Evolutionary conservation across 2,113 vertebrate species (phyloP).

Genomic region (Brienomyrus longianalis): DNA sequence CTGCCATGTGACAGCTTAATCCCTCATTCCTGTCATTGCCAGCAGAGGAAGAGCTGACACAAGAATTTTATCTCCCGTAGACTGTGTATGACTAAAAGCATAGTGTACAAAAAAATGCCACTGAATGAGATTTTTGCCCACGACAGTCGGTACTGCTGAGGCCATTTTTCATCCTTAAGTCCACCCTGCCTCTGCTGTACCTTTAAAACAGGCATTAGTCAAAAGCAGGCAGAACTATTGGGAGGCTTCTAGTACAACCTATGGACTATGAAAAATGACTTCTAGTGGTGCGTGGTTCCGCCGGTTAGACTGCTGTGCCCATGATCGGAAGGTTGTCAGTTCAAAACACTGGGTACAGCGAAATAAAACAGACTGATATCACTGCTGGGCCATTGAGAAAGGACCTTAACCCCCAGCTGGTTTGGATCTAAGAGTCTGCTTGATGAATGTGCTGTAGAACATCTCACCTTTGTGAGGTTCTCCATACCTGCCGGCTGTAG

Average conservation of each 20-base stretch:
- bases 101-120: background rate
- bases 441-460: background rate
- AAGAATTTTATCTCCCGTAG: background rate
- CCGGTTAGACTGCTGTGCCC: background rate
- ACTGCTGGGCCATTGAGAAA: background rate
- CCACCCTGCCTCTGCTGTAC: background rate
- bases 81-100: background rate
- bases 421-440: background rate
- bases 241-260: background rate
- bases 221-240: background rate
- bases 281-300: background rate
- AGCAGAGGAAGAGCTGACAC: background rate
- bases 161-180: background rate
- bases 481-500: constrained; percentile 80
- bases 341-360: background rate
- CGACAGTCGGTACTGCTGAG: background rate
- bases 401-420: background rate
- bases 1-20: background rate
- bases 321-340: background rate
- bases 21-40: background rate
- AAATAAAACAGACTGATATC: background rate
- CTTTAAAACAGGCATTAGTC: background rate
- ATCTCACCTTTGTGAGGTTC: background rate
- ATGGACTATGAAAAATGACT: background rate
- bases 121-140: background rate